Conservation (phyloP, 2,797 vertebrate species). For the Petrocephalus sullivani region DNA sequence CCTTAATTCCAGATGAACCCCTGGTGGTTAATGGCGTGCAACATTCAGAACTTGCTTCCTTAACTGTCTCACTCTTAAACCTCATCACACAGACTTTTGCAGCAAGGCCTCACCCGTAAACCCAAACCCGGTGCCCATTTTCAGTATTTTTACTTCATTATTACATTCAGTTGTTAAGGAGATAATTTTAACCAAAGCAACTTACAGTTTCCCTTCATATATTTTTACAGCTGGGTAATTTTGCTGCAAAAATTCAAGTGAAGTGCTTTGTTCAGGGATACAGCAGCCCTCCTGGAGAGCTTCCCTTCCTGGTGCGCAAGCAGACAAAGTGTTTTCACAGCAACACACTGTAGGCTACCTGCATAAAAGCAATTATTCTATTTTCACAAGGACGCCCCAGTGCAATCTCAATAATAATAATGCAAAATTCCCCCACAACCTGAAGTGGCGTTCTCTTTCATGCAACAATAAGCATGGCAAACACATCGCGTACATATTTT, state of each 20-base stretch:
- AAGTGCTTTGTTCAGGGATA: background rate
- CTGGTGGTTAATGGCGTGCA: background rate
- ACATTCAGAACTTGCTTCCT: background rate
- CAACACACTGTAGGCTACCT: background rate
- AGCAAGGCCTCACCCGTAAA: background rate
- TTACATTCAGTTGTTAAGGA: background rate
- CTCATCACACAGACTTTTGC: background rate
- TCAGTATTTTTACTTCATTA: background rate
- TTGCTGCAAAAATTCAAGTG: background rate
- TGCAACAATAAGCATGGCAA: background rate
- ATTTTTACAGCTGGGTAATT: conserved; percentile 2
- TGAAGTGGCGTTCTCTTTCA: background rate
- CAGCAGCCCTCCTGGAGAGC: background rate
- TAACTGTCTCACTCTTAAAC: background rate
- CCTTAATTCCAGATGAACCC: background rate
- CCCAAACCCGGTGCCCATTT: background rate
- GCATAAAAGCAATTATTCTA: conserved; percentile 9
- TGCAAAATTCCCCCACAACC: background rate
- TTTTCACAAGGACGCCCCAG: background rate
- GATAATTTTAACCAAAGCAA: background rate
- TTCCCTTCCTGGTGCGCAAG: too few relatives aligned
- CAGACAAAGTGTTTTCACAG: conserved; percentile 8
- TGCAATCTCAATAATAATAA: background rate
- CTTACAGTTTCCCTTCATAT: background rate
- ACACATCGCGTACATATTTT: background rate